Evolutionary conservation across 2,113 vertebrate genomes (phyloP).

Genomic region (Bubo scandiacus): DNA sequence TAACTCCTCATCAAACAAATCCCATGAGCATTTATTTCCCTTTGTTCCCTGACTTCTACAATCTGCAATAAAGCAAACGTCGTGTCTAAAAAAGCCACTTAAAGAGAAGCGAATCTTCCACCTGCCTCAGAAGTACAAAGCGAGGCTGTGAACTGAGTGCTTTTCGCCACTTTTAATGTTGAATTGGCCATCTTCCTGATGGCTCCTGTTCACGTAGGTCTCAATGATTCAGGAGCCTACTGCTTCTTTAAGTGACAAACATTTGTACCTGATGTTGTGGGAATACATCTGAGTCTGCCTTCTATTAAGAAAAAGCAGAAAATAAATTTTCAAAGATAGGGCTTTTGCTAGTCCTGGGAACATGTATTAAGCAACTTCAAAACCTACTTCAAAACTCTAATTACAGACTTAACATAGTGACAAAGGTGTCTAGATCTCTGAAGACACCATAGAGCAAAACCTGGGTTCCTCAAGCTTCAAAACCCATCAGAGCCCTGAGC

Average conservation of each 20-base stretch:
- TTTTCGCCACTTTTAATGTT: fast-evolving
- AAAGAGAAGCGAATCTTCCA: not conserved
- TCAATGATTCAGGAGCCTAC: not conserved
- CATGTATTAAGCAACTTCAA: not conserved
- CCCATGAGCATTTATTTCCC: not conserved
- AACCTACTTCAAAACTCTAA: not conserved
- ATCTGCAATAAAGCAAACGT: not conserved
- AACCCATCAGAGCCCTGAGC: not conserved
- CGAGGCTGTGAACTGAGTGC: not conserved
- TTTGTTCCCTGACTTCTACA: not conserved
- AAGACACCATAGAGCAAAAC: not conserved
- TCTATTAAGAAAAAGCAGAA: not conserved
- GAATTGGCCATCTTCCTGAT: not conserved
- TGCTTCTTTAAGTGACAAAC: not conserved
- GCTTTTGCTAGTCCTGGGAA: not conserved
- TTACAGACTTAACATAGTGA: not conserved
- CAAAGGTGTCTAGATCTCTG: not conserved
- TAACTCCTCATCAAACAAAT: not conserved
- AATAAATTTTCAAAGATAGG: not conserved
- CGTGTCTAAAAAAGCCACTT: not conserved
- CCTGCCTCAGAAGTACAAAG: not conserved
- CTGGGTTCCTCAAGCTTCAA: not conserved
- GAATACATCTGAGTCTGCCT: not conserved
- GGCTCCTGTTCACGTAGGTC: not conserved
- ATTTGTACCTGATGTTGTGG: not conserved